phyloP scores from a whole-genome alignment of 2,888 invertebrate species.

The Aplocera efformata region DNA sequence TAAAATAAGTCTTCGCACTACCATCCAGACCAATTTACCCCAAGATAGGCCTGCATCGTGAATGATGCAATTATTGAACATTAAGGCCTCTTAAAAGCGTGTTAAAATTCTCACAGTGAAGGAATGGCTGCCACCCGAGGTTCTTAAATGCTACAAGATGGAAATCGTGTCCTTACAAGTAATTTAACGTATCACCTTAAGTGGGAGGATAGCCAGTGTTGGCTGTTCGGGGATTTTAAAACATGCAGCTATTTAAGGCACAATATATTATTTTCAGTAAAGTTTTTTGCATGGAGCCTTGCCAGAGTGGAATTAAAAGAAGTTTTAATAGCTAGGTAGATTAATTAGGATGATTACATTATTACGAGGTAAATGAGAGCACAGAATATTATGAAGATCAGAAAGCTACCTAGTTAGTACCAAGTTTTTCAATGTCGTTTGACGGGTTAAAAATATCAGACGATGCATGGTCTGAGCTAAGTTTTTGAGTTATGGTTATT shows the following conservation, averaged over 20 bases:
- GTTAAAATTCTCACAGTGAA: constrained; percentile 66
- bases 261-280: background rate
- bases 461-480: no score
- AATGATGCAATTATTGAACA: constrained; percentile 53
- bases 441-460: no score
- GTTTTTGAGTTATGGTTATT: no score
- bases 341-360: no score
- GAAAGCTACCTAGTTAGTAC: no score
- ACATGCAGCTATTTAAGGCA: constrained; percentile 22
- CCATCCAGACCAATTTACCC: constrained; percentile 12
- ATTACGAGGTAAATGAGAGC: no score
- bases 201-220: constrained; percentile 12
- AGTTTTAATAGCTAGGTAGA: no score
- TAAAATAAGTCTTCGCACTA: no score
- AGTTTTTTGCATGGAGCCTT: no score
- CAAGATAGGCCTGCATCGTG: constrained; percentile 26
- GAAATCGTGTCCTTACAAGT: constrained; percentile 55
- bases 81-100: constrained; percentile 57
- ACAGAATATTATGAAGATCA: no score
- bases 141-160: constrained; percentile 63
- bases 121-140: constrained; percentile 57
- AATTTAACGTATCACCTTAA: constrained; percentile 22
- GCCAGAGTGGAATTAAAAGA: no score
- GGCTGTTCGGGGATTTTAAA: constrained; percentile 36
- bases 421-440: no score